These are phyloP conservation scores for Chaenogobius annularis DNA, from an alignment of 2,113 vertebrate genomes.

Conservation along the genomic window DNA sequence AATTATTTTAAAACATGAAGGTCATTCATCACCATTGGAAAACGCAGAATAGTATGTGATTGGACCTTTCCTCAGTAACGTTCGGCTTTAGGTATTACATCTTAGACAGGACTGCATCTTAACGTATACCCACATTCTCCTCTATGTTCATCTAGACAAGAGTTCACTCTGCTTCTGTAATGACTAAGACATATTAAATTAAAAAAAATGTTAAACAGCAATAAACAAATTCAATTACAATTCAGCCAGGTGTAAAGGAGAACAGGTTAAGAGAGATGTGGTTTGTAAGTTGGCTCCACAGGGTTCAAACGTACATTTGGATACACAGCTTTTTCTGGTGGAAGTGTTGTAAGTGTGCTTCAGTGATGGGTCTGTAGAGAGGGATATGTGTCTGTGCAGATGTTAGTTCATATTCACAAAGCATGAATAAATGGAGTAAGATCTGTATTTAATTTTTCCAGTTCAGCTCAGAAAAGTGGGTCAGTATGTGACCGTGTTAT, in stretches of 20 bases:
- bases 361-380: slow-evolving; percentile 31
- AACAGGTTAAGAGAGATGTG: slow-evolving; percentile 8
- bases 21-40: background rate
- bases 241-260: background rate
- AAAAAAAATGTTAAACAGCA: background rate
- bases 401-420: slow-evolving; percentile 23
- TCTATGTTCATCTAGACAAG: background rate
- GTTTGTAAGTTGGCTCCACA: slow-evolving; percentile 33
- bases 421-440: slow-evolving; percentile 50
- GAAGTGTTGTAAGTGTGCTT: slow-evolving; percentile 13
- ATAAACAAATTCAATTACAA: background rate
- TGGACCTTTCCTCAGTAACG: background rate
- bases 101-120: too few relatives aligned
- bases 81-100: background rate
- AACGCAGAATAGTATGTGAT: background rate
- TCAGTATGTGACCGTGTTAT: slow-evolving; percentile 36
- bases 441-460: slow-evolving; percentile 56
- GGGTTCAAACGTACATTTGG: slow-evolving; percentile 65
- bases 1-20: background rate
- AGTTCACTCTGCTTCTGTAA: background rate
- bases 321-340: slow-evolving; percentile 59
- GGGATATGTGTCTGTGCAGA: slow-evolving; percentile 31
- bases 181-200: background rate
- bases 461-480: slow-evolving; percentile 62
- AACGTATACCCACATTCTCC: background rate